Evolutionary conservation across 2,888 invertebrate genomes (phyloP).

Genomic region (Fragum whitleyi): DNA sequence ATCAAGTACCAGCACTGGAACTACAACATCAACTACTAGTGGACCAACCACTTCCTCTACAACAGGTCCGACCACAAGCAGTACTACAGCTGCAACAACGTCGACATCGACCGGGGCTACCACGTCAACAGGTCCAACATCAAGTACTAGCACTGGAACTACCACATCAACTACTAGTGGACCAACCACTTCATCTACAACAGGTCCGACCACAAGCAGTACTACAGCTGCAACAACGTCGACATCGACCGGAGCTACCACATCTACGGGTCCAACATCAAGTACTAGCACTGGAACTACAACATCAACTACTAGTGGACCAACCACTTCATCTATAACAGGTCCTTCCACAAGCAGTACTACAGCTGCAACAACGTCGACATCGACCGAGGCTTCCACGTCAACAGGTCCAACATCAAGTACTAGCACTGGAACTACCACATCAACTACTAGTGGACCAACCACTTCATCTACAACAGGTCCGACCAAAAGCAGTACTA

Average conservation of each 20-base stretch:
- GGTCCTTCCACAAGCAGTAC: slow-evolving; percentile 20
- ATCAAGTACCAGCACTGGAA: slow-evolving; percentile 11
- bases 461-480: slow-evolving; percentile 10
- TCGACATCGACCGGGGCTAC: neutral
- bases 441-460: slow-evolving; percentile 7
- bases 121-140: neutral
- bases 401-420: slow-evolving; percentile 16
- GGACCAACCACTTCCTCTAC: slow-evolving; percentile 3
- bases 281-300: slow-evolving; percentile 16
- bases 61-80: neutral
- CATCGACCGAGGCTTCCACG: neutral
- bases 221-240: neutral
- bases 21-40: slow-evolving; percentile 7
- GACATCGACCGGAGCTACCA: neutral
- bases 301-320: slow-evolving; percentile 15
- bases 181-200: neutral
- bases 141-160: neutral
- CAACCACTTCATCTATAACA: slow-evolving; percentile 29
- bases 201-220: neutral
- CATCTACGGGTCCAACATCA: slow-evolving; percentile 19
- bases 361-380: slow-evolving; percentile 5
- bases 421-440: neutral
- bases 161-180: slow-evolving; percentile 1
- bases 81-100: neutral
- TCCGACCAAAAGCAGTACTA: slow-evolving; percentile 23